A percentile compares a stretch with the other conserved stretches of the same genome.
Conservation (phyloP, 2,113 vertebrate species). For the Archocentrus centrarchus region DNA sequence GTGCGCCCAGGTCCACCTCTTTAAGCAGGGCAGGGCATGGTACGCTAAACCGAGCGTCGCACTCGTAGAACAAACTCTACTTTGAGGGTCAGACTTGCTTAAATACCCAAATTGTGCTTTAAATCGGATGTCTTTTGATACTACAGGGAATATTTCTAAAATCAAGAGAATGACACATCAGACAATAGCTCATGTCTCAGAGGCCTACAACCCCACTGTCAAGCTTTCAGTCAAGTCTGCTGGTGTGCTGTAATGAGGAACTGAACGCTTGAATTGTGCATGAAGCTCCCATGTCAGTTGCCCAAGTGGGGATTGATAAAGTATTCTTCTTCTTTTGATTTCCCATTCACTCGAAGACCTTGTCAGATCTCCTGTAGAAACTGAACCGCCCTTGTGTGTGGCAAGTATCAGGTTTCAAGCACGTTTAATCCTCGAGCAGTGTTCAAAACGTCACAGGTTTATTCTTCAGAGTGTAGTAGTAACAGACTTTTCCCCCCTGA, state of each 20-base stretch:
- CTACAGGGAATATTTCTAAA: background rate
- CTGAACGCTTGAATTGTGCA: constrained; percentile 25
- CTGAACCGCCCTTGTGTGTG: constrained; percentile 4
- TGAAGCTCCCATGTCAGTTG: constrained; percentile 14
- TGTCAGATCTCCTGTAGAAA: constrained; percentile 20
- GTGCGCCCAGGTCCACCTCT: background rate
- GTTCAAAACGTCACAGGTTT: constrained; percentile 50
- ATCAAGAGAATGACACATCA: background rate
- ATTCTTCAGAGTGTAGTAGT: constrained; percentile 46
- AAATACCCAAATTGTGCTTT: background rate
- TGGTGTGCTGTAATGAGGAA: constrained; percentile 35
- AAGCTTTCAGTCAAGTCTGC: constrained; percentile 11
- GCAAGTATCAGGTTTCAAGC: constrained; percentile 21
- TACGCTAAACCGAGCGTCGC: background rate
- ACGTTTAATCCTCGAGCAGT: constrained; percentile 42
- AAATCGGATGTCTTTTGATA: background rate
- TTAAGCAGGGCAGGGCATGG: background rate
- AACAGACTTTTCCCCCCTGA: constrained; percentile 29
- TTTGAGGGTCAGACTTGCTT: background rate
- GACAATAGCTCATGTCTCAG: background rate
- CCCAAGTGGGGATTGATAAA: constrained; percentile 30
- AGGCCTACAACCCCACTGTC: constrained; percentile 22
- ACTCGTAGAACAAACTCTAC: background rate
- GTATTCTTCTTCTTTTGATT: constrained; percentile 35
- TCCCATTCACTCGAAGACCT: constrained; percentile 20